Base-by-base conservation (phyloP, 2,888 invertebrate species). In the Lycocerus yunnanus region DNA sequence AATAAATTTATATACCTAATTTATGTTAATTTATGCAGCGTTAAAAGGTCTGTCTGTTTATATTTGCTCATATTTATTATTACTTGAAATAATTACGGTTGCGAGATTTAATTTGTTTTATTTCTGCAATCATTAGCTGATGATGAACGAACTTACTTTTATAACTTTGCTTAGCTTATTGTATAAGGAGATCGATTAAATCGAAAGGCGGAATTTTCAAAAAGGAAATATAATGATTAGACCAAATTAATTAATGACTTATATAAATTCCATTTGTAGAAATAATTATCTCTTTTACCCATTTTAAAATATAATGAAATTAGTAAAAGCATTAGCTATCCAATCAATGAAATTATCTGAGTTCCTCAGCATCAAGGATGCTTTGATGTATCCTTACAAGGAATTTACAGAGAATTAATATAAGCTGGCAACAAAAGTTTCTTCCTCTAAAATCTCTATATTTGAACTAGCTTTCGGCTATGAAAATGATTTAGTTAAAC, bases 11-110 rank as follows among this genome's bases (percentile, higher is more conserved):
- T 61, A 16, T 66, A 58, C n/a, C n/a, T 71, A 70, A 69, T 63
- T 58, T 76, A 78, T 78, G 78, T 72, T 75, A 78, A 78, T 77
- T 78, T 78, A 78, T 78, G 69, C 78, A 72, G 78, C 73, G 78
- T 78, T 78, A 78, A 78, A 78, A 78, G 78, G 76, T 72, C 77
- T 61, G 74, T 68, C 73, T 71, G 72, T 73, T 72, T 74, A 72
- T 74, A 69, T 71, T 70, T 71, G 71, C 71, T 75, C 70, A 60
- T 43, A 43, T 66, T 71, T 71, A 71, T 71, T 71, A 71, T 65
- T 71, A 58, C 71, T 65, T 66, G 58, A 59, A 71, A 59, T 71
- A 71, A 66, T 58, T 68, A 18, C 58, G 20, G 61, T 13, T 63
- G 61, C 18, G 20, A 63, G 61, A 13, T 63, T 63, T 18, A 63